These are phyloP conservation scores for Tetanocera ferruginea DNA, from an alignment of 2,888 invertebrate genomes.

Conservation along the genomic window DNA sequence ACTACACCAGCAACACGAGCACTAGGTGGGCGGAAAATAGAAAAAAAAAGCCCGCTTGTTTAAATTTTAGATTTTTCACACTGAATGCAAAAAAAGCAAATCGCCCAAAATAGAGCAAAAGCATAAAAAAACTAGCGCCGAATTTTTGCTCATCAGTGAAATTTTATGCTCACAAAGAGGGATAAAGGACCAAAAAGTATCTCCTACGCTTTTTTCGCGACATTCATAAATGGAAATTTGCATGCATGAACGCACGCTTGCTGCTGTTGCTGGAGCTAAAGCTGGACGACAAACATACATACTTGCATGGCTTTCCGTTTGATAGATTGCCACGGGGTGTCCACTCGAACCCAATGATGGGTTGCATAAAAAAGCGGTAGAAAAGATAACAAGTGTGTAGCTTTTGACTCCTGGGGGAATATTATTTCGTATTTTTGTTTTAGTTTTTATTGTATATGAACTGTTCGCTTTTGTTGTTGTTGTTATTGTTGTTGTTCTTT, in stretches of 20 bases:
- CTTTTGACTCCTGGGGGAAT: conserved; percentile 21
- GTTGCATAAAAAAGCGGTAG: not conserved
- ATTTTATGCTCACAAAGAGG: not conserved
- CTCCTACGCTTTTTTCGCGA: conserved; percentile 20
- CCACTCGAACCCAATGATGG: not conserved
- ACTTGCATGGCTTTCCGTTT: conserved; percentile 16
- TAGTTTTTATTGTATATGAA: conserved; percentile 33
- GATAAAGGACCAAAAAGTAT: not conserved
- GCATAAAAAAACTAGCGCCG: conserved; percentile 4
- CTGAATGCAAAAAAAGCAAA: conserved; percentile 21
- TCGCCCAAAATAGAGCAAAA: not conserved
- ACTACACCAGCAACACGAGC: not conserved
- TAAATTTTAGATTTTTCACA: conserved; percentile 47
- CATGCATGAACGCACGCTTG: conserved; percentile 32
- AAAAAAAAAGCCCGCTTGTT: conserved; percentile 32
- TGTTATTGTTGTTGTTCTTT: conserved; percentile 21
- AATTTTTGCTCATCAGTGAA: conserved; percentile 29
- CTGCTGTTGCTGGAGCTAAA: not conserved
- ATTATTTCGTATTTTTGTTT: conserved; percentile 16
- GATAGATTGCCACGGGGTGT: conserved; percentile 27
- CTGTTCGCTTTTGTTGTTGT: conserved; percentile 31
- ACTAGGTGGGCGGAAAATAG: not conserved
- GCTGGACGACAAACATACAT: too few relatives aligned
- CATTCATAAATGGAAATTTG: conserved; percentile 36
- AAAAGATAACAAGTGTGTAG: conserved; percentile 29